Percentiles rank a stretch among this genome's conserved stretches.
phyloP scores from a whole-genome alignment of 2,888 invertebrate species.

The Argyresthia albistria region DNA sequence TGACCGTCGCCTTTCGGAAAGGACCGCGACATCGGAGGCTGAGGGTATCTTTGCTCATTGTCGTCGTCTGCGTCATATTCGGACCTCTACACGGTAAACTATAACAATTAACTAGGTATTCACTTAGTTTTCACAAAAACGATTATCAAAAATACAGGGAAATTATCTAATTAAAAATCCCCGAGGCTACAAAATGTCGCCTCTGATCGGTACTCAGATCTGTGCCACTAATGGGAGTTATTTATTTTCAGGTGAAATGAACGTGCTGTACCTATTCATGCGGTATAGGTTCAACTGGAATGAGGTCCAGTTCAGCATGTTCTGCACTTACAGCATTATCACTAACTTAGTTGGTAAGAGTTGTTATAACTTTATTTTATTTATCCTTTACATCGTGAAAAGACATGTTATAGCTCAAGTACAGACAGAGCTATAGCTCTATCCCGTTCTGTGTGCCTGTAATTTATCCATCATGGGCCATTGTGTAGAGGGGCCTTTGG shows the following conservation, averaged over 20 bases:
- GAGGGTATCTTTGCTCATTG: constrained; percentile 63
- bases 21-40: constrained; percentile 57
- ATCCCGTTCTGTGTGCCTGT: no score
- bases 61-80: constrained; percentile 68
- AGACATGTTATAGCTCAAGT: no score
- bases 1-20: constrained; percentile 66
- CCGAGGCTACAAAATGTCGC: no score
- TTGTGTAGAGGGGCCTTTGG: no score
- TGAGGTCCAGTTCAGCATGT: constrained; percentile 71
- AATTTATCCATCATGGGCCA: no score
- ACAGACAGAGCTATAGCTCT: no score
- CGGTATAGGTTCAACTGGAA: constrained; percentile 73
- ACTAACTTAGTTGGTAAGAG: constrained; percentile 65
- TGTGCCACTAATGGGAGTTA: not conserved
- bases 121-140: no score
- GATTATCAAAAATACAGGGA: no score
- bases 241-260: constrained; percentile 64
- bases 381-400: no score
- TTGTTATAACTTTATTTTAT: no score
- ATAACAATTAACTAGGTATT: no score
- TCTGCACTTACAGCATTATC: constrained; percentile 68
- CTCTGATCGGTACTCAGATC: not conserved
- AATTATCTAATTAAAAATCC: no score
- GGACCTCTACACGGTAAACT: constrained; percentile 71
- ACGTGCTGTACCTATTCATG: constrained; percentile 67